Evolutionary conservation across 2,113 vertebrate species (phyloP), one percentile per base, ranked within the genome.

Genomic region (Trachemys scripta): DNA sequence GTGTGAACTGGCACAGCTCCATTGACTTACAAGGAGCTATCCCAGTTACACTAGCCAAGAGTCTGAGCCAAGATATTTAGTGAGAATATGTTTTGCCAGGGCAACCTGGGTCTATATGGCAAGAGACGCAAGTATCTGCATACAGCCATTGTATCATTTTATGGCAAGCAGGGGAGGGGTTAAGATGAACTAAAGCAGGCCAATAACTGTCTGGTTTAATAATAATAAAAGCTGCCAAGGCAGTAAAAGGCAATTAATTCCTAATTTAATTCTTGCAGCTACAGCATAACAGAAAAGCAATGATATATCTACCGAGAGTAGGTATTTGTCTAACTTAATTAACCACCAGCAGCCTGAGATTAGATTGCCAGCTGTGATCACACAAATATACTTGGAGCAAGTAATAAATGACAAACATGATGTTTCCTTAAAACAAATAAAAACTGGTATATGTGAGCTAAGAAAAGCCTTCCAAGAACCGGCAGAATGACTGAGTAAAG

Each of bases 241-340:
- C 29, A 59, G 87, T 38, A 53, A 53, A 42, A 89, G 53, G 14
- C 31, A 95, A 76, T 90, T 94, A 95, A 62, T 72, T 95, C n/a
- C 85, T 56, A 76, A 7, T 35, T 69, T 80, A 84, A 78, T 93
- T 96, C 89, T 92, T 86, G 65, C 24, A 78, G 81, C 35, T 25
- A 53, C 2, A 89, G 79, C 14, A 24, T 75, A 90, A 87, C 29
- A 3, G 1, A 95, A 75, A 94, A 97, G 56, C 69, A 89, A 92
- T 87, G 88, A 83, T 90, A 51, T 47, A 47, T 83, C 85, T 80
- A 14, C 49, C 5, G 31, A 88, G 84, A 92, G 57, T 38, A 22
- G 25, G 57, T 78, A 53, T 85, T 91, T 88, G 92, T 57, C 35
- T 83, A 93, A 91, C 54, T 78, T 92, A 87, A 92, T 57, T 54